These are phyloP conservation scores for Morone chrysops DNA, from an alignment of 2,113 vertebrate species.

Conservation along the genomic window DNA sequence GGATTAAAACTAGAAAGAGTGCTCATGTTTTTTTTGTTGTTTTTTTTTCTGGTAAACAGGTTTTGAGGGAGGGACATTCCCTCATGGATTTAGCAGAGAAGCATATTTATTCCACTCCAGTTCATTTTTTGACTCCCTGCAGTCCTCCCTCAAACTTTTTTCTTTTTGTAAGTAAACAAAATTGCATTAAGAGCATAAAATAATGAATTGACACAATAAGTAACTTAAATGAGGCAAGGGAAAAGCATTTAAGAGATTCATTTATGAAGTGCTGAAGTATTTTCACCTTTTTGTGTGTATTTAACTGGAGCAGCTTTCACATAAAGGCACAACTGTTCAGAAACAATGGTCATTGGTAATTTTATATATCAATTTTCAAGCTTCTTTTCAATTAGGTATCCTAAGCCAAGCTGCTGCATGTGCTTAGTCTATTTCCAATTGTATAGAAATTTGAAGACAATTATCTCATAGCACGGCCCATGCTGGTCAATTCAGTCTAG, in stretches of 20 bases:
- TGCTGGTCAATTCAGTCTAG: neutral
- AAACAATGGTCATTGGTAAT: neutral
- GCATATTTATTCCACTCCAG: conserved; percentile 61
- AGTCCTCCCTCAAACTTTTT: conserved; percentile 44
- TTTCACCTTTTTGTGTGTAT: conserved; percentile 16
- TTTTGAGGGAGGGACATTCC: conserved; percentile 62
- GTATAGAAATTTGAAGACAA: neutral
- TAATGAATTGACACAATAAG: conserved; percentile 42
- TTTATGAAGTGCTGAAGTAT: conserved; percentile 1
- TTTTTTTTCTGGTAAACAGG: conserved; percentile 65
- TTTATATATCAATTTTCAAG: conserved; percentile 1
- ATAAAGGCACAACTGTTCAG: conserved; percentile 5
- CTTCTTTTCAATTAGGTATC: neutral
- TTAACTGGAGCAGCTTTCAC: conserved; percentile 11
- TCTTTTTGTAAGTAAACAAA: conserved; percentile 57
- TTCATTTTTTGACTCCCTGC: conserved; percentile 52
- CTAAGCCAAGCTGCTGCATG: neutral
- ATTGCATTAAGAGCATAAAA: conserved; percentile 48
- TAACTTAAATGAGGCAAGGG: conserved; percentile 40
- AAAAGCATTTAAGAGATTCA: conserved; percentile 21
- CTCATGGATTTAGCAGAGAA: conserved; percentile 53
- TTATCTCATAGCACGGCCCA: neutral
- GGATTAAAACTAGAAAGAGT: conserved; percentile 76
- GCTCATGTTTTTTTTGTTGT: conserved; percentile 32
- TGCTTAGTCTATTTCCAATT: neutral